Evolutionary conservation across 2,888 invertebrate species (phyloP).

Genomic region (Deilephila porcellus): DNA sequence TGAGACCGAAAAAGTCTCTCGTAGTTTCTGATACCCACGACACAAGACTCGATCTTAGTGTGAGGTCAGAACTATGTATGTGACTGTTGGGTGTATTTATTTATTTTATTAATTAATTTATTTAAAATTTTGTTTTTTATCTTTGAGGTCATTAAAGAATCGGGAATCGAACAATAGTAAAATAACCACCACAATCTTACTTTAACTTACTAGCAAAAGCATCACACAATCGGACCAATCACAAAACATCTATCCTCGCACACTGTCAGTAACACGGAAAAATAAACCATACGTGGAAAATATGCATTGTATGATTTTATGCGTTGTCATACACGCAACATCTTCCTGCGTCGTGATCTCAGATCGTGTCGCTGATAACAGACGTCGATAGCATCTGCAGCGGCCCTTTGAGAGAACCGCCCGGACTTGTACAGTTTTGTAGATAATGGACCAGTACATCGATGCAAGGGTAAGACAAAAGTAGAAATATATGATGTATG

Average conservation of each 20-base stretch:
- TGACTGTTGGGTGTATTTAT: too few relatives aligned
- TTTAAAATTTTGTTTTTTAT: too few relatives aligned
- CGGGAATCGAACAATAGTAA: too few relatives aligned
- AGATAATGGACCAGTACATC: background rate
- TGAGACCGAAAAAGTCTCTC: too few relatives aligned
- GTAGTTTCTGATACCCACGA: too few relatives aligned
- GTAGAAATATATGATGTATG: background rate
- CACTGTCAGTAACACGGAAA: constrained; percentile 16
- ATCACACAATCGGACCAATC: background rate
- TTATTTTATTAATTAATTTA: too few relatives aligned
- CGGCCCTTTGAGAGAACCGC: background rate
- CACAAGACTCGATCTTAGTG: too few relatives aligned
- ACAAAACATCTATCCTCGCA: background rate
- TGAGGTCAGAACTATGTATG: too few relatives aligned
- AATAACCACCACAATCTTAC: too few relatives aligned
- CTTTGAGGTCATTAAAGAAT: too few relatives aligned
- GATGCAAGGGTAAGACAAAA: background rate
- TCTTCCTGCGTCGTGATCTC: constrained; percentile 19
- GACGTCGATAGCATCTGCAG: background rate
- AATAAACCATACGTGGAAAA: constrained; percentile 22
- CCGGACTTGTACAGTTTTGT: background rate
- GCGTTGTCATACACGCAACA: constrained; percentile 7
- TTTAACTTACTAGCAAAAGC: too few relatives aligned
- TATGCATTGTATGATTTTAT: constrained; percentile 20
- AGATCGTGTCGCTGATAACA: background rate